Evolutionary conservation across 2,888 invertebrate genomes (phyloP), one percentile per base, ranked within the genome.

Genomic region (Aleiodes testaceus): DNA sequence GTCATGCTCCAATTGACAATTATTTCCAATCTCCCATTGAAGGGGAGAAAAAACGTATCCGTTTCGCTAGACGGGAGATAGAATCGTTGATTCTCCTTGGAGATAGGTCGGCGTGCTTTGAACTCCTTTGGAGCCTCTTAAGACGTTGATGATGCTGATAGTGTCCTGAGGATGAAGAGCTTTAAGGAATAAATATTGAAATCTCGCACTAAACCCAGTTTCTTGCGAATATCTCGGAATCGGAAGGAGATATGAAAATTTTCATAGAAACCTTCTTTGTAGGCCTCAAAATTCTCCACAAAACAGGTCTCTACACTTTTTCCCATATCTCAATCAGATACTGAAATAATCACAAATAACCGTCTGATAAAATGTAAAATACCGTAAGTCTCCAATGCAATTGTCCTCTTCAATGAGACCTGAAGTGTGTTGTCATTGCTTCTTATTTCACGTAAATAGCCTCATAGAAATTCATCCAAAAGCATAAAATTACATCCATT

Each of bases 401-500:
- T 14, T n/a, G 7, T 16, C 9, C 53, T 7, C 55, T 16, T 55
- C 30, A 59, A 59, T 59, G 59, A 16, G 11, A 16, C 36, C 71
- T 30, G 63, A 71, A 52, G 66, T 66, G 61, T 72, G 73, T 74
- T 50, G 74, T 73, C 77, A 77, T 77, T 74, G 75, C 78, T 78
- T 77, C 78, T 74, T 75, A 78, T 79, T 79, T 76, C 78, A 77
- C 76, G 75, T 77, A 78, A 78, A 78, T 73, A 77, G 77, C 75
- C 76, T 77, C 22, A 77, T 78, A 71, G 70, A 78, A 79, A 76
- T 73, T 74, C 73, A 70, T 63, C 72, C 49, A 72, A 72, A 55
- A 77, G 78, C 77, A 75, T 80, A 79, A 72, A 74, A 77, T 81
- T 79, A 80, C 79, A 74, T 66, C 67, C 70, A 73, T 76, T 71